Evolutionary conservation across 2,113 vertebrate species (phyloP).

Genomic region (Hydrolagus affinis): DNA sequence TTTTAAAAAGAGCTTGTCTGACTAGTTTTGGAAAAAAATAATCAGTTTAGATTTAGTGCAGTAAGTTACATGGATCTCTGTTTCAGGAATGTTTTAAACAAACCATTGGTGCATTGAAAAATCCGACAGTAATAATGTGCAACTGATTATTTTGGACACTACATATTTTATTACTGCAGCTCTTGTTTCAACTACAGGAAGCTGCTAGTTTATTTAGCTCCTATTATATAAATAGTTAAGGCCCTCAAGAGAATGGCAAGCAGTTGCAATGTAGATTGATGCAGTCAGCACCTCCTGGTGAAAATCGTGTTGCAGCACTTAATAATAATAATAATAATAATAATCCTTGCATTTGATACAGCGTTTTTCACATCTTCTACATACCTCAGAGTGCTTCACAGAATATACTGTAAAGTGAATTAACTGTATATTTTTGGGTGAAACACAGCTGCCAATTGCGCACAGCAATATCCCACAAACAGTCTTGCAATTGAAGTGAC

Average conservation of each 20-base stretch:
- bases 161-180: neutral
- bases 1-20: conserved; percentile 1
- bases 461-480: too few species aligned
- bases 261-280: neutral
- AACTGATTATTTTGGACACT: neutral
- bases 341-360: too few species aligned
- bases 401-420: too few species aligned
- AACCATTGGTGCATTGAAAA: neutral
- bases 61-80: neutral
- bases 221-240: neutral
- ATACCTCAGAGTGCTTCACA: too few species aligned
- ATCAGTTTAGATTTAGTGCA: neutral
- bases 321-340: too few species aligned
- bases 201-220: neutral
- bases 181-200: neutral
- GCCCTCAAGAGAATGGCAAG: neutral
- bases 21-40: neutral
- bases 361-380: too few species aligned
- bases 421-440: too few species aligned
- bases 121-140: neutral
- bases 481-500: too few species aligned
- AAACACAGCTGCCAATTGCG: too few species aligned
- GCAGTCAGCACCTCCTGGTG: too few species aligned
- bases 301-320: too few species aligned
- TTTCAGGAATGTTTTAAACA: neutral